A percentile compares a stretch with the other conserved stretches of the same genome.
Evolutionary conservation across 2,797 vertebrate species (phyloP).

Genomic region (Pipistrellus nathusii): DNA sequence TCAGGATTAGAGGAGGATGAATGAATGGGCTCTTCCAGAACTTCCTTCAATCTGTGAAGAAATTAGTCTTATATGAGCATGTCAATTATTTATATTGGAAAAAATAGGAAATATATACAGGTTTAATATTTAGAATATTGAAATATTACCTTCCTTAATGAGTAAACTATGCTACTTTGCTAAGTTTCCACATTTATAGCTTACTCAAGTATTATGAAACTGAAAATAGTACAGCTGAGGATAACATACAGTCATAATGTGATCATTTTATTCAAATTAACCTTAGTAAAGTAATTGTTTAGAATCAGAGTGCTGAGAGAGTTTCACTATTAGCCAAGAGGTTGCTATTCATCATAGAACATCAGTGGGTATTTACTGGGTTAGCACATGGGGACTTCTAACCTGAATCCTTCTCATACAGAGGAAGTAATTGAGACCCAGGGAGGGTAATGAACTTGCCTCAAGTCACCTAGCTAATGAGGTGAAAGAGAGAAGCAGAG

Average conservation of each 20-base stretch:
- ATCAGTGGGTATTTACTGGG: background rate
- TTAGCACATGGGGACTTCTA: background rate
- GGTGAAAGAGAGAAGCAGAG: background rate
- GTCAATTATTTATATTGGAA: slow-evolving; percentile 3
- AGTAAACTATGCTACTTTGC: background rate
- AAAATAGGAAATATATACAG: background rate
- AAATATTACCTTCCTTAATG: slow-evolving; percentile 28
- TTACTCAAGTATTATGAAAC: background rate
- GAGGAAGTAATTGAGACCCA: background rate
- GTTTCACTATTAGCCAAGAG: background rate
- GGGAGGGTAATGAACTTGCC: background rate
- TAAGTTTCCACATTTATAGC: background rate
- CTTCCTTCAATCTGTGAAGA: background rate
- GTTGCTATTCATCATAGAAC: background rate
- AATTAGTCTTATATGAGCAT: background rate
- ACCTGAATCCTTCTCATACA: background rate
- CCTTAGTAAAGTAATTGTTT: slow-evolving; percentile 14
- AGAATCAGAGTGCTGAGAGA: background rate
- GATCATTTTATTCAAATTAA: slow-evolving; percentile 37
- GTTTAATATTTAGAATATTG: background rate
- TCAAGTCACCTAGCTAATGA: background rate
- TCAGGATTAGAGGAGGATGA: background rate
- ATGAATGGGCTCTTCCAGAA: background rate
- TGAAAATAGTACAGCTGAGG: background rate
- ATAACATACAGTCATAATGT: background rate